Base-by-base conservation (phyloP, 2,797 vertebrate genomes). In the Numenius phaeopus region DNA sequence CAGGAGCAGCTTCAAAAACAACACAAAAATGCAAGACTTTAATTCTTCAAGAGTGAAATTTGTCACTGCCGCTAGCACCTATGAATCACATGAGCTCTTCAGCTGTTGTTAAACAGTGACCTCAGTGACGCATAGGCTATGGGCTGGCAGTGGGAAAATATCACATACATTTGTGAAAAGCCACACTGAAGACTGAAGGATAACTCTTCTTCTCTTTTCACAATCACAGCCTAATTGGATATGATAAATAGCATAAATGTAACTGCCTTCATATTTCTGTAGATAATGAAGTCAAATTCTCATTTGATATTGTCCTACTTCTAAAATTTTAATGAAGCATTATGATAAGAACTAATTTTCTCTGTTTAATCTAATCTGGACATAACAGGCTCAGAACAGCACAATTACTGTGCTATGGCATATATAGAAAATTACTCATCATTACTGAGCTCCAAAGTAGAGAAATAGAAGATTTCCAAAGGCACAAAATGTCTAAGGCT, bases 281-380 rank as follows among this genome's bases (percentile, higher is more conserved):
- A 37, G 77, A 90, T 92, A 95, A 94, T 93, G 70, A 97, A 94
- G 78, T 89, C 46, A 89, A 90, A 92, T 87, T 94, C 61, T 92
- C 76, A 83, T 93, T 94, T 95, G 61, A 81, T 95, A 89, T 87
- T 92, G 57, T 85, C 75, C 64, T 93, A 91, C 88, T 91, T 89
- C 81, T 96, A 87, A 96, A 94, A 97, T 87, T 93, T 91, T 95
- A 96, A 94, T 95, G 93, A 95, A 92, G 50, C 78, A 85, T 95
- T 96, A 95, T 88, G 81, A 95, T 95, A 92, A 93, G 89, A 96
- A 85, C 81, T 83, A 73, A 96, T 96, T 96, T 95, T 81, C 92
- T 83, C 81, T 83, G 50, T 93, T 96, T 96, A 96, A 96, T 94
- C 83, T 97, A 93, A 95, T 97, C 90, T 91, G 92, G 87, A 94